A percentile compares a stretch with the other conserved stretches of the same genome.
Evolutionary conservation across 2,888 invertebrate genomes (phyloP).

Genomic region (Amphipyra tragopoginis): DNA sequence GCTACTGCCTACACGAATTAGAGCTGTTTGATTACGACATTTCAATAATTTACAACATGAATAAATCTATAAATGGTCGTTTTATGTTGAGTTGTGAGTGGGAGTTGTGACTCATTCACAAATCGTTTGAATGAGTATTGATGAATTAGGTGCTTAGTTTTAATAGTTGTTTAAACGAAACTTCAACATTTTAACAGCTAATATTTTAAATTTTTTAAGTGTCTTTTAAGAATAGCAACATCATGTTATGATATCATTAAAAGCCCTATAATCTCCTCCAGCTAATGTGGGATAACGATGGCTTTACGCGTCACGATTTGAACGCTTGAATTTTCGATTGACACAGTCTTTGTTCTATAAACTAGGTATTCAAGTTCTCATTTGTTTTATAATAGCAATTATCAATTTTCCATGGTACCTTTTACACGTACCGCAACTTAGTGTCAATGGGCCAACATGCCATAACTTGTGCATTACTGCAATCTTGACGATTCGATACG

Average conservation of each 20-base stretch:
- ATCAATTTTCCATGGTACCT: constrained; percentile 39
- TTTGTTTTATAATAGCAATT: constrained; percentile 41
- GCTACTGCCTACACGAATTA: constrained; percentile 37
- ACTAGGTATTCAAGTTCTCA: neutral
- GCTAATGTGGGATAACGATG: too few species aligned
- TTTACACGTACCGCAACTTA: neutral
- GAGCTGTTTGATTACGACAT: constrained; percentile 20
- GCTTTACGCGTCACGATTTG: too few species aligned
- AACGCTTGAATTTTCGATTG: too few species aligned
- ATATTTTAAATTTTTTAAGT: too few species aligned
- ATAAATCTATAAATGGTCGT: constrained; percentile 20
- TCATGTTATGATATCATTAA: too few species aligned
- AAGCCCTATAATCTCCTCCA: too few species aligned
- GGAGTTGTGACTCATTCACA: constrained; percentile 34
- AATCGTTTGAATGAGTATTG: constrained; percentile 1
- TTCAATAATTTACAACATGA: constrained; percentile 12
- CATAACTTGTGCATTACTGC: constrained; percentile 8
- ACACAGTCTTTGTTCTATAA: too few species aligned
- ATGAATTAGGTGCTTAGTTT: neutral
- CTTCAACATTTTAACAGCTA: neutral
- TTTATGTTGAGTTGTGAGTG: constrained; percentile 11
- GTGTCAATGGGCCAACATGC: constrained; percentile 26
- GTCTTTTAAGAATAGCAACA: too few species aligned
- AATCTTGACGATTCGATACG: constrained; percentile 39
- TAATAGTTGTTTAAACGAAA: constrained; percentile 8